A percentile compares a stretch with the other conserved stretches of the same genome.
These are phyloP conservation scores for Characodon lateralis DNA, from an alignment of 2,797 vertebrate genomes.

Conservation along the genomic window DNA sequence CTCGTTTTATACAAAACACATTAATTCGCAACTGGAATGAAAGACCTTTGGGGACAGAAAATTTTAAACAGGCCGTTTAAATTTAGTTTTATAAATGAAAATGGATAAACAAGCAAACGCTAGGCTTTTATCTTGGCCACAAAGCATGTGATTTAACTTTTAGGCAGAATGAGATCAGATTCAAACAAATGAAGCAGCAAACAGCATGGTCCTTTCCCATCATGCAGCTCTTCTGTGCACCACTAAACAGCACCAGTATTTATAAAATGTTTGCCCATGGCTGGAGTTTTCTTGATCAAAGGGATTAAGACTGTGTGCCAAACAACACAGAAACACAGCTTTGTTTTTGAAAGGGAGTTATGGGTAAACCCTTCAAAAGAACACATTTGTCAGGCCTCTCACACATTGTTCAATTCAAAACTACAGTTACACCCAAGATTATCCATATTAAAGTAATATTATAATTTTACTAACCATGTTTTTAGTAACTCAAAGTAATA, in stretches of 20 bases:
- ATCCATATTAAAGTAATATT: neutral
- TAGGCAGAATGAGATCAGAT: conserved; percentile 10
- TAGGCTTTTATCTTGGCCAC: conserved; percentile 5
- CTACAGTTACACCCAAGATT: too few relatives aligned
- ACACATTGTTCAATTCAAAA: too few relatives aligned
- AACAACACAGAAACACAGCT: conserved; percentile 16
- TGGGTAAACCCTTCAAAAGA: conserved; percentile 4
- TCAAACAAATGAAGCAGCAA: conserved; percentile 17
- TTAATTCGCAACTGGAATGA: neutral
- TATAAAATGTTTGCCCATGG: conserved; percentile 21
- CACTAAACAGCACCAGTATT: conserved; percentile 24
- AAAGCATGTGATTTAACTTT: conserved; percentile 14
- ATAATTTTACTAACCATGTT: neutral
- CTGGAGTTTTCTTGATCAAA: conserved; percentile 35
- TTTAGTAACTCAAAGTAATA: neutral
- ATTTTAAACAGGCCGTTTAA: neutral
- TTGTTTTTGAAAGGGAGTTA: conserved; percentile 16
- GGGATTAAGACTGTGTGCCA: conserved; percentile 20
- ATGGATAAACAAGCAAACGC: conserved; percentile 1
- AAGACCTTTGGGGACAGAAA: neutral
- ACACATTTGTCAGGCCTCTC: neutral
- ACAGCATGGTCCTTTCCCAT: conserved; percentile 22
- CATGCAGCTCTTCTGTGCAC: conserved; percentile 33
- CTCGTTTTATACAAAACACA: neutral
- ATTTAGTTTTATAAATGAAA: neutral